phyloP scores from a whole-genome alignment of 2,797 vertebrate species.

The Poecile montanus region DNA sequence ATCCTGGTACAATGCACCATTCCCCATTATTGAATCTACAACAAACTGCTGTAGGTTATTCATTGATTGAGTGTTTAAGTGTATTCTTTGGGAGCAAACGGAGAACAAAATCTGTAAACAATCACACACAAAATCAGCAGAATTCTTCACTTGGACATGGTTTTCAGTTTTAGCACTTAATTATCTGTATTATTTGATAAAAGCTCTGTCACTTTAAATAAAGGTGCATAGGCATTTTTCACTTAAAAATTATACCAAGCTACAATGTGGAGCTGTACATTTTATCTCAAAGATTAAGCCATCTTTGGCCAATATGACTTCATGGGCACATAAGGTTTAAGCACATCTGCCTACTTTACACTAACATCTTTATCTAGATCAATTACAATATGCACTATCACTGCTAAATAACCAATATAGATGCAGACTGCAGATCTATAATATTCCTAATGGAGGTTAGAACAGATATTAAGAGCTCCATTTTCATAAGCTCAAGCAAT shows the following conservation, averaged over 20 bases:
- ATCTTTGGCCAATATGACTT: conserved; percentile 18
- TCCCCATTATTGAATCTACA: conserved; percentile 85
- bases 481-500: conserved; percentile 47
- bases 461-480: conserved; percentile 45
- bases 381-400: conserved; percentile 45
- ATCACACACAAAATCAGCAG: conserved; percentile 73
- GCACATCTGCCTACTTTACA: conserved; percentile 15
- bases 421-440: conserved; percentile 46
- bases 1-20: conserved; percentile 84
- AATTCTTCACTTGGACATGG: conserved; percentile 60
- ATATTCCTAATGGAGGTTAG: conserved; percentile 56
- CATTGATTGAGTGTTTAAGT: conserved; percentile 99
- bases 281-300: conserved; percentile 57
- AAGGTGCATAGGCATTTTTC: conserved; percentile 26
- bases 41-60: conserved; percentile 97
- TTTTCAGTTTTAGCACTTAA: conserved; percentile 60
- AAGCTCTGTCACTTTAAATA: conserved; percentile 49
- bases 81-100: conserved; percentile 85
- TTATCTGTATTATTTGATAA: conserved; percentile 68
- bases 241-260: conserved; percentile 24
- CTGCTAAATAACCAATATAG: conserved; percentile 66
- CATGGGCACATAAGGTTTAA: conserved; percentile 30
- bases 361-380: conserved; percentile 53
- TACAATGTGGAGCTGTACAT: not conserved
- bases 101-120: conserved; percentile 83